These are phyloP conservation scores for Passerculus sandwichensis DNA, from an alignment of 2,797 vertebrate species.

Conservation along the genomic window DNA sequence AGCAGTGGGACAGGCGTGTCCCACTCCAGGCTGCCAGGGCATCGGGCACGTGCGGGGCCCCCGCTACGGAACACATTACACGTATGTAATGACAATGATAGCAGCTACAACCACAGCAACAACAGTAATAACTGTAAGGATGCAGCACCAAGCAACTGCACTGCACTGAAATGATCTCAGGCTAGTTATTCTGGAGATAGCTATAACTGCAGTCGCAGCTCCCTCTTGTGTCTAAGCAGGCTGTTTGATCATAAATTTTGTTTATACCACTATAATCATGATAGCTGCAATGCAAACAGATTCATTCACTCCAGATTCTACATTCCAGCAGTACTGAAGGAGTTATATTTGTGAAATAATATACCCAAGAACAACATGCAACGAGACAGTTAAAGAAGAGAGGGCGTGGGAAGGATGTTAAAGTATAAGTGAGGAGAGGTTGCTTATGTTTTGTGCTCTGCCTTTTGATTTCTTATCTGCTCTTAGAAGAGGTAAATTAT, in stretches of 20 bases:
- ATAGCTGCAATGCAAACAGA: background rate
- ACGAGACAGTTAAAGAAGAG: background rate
- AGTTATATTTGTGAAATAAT: background rate
- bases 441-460: background rate
- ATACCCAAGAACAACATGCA: background rate
- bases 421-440: background rate
- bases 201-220: constrained; percentile 31
- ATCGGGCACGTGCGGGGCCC: constrained; percentile 89
- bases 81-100: constrained; percentile 73
- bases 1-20: constrained; percentile 85
- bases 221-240: constrained; percentile 60
- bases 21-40: constrained; percentile 89
- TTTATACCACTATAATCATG: background rate
- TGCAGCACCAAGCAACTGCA: background rate
- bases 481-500: background rate
- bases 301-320: background rate
- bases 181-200: background rate
- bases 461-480: background rate
- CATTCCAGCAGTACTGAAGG: background rate
- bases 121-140: too few relatives aligned
- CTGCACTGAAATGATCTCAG: background rate
- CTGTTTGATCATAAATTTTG: background rate
- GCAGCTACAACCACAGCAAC: background rate
- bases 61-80: constrained; percentile 91
- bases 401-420: background rate